Evolutionary conservation across 2,797 vertebrate species (phyloP).

Genomic region (Acestrorhynchus altus): DNA sequence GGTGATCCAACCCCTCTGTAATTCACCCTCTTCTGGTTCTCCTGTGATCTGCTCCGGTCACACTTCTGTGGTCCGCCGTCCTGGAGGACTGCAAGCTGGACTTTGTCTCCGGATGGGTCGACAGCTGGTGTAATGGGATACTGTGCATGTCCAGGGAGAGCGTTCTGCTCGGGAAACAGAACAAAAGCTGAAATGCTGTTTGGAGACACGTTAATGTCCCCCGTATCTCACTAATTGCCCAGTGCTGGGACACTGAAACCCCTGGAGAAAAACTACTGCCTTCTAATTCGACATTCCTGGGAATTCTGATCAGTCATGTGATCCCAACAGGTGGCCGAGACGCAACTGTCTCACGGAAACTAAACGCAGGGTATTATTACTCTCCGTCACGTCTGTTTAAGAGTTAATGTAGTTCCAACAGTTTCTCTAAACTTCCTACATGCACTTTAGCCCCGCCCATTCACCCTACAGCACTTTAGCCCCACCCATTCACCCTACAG

Average conservation of each 20-base stretch:
- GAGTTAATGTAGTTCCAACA: too few species aligned
- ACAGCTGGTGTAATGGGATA: conserved; percentile 78
- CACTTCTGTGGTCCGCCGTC: neutral
- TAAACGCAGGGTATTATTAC: too few species aligned
- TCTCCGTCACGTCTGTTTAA: too few species aligned
- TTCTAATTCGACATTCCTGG: neutral
- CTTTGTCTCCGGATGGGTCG: conserved; percentile 59
- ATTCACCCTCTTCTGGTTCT: conserved; percentile 53
- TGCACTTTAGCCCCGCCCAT: too few species aligned
- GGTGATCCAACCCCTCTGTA: conserved; percentile 58
- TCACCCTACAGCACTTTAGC: too few species aligned
- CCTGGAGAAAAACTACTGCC: neutral
- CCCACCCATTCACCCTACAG: too few species aligned
- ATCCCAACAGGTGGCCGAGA: neutral
- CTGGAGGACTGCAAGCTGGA: conserved; percentile 32
- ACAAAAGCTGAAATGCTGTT: neutral
- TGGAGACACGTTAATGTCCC: neutral
- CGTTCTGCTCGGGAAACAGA: conserved; percentile 32
- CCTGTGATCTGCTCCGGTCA: conserved; percentile 22
- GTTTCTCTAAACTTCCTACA: too few species aligned
- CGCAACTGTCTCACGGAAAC: neutral
- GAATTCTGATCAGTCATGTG: neutral
- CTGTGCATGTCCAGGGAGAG: conserved; percentile 51
- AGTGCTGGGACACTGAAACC: too few species aligned
- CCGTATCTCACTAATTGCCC: neutral